Percentiles rank a stretch among this genome's conserved stretches.
Evolutionary conservation across 1,140 invertebrate genomes (phyloP).

Genomic region (Philopotamus ludificatus): DNA sequence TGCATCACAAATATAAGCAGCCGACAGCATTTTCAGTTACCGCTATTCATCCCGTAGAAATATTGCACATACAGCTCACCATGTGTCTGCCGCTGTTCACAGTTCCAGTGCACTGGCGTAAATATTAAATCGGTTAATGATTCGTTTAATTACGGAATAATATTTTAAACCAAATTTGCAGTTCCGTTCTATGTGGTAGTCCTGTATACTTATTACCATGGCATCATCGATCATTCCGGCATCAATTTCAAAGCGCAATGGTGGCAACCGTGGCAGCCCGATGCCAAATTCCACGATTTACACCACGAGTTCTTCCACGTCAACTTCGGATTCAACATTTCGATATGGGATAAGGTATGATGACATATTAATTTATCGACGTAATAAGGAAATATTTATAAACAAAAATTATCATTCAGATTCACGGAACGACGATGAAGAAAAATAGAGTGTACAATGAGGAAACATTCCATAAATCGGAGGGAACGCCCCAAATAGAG

Average conservation of each 20-base stretch:
- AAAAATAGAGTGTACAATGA: conserved; percentile 67
- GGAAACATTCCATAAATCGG: conserved; percentile 58
- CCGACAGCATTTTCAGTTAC: conserved; percentile 73
- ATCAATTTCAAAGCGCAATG: conserved; percentile 70
- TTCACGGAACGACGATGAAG: conserved; percentile 67
- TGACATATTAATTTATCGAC: not conserved
- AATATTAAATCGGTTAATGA: conserved; percentile 45
- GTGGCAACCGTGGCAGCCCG: conserved; percentile 78
- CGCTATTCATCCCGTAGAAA: conserved; percentile 71
- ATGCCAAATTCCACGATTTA: conserved; percentile 73
- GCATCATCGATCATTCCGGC: conserved; percentile 74
- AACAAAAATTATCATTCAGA: conserved; percentile 48
- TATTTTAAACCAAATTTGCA: conserved; percentile 50
- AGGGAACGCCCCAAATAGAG: conserved; percentile 16
- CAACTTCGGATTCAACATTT: conserved; percentile 73
- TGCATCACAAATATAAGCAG: conserved; percentile 74
- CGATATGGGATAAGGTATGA: conserved; percentile 64
- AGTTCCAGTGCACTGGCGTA: conserved; percentile 65
- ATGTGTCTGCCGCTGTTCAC: conserved; percentile 58
- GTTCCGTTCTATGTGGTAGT: conserved; percentile 59
- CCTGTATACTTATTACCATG: conserved; percentile 71
- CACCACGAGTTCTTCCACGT: conserved; percentile 78
- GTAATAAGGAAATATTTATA: conserved; percentile 1
- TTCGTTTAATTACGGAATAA: not conserved
- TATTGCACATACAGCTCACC: conserved; percentile 61